phyloP scores from a whole-genome alignment of 2,797 vertebrate genomes.

The Acestrorhynchus altus region DNA sequence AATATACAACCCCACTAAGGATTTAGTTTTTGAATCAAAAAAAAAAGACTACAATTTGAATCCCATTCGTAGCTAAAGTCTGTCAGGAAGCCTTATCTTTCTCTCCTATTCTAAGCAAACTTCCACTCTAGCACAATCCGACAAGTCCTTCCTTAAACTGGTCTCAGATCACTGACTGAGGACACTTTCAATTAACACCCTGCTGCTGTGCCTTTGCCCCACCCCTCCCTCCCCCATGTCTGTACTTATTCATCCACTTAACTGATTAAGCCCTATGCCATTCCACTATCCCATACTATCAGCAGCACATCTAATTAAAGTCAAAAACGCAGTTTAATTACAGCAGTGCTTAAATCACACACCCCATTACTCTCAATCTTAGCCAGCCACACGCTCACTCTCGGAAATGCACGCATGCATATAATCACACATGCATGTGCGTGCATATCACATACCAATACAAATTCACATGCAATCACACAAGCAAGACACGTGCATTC shows the following conservation, averaged over 20 bases:
- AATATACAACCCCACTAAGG: no score
- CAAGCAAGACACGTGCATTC: not conserved
- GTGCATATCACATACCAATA: not conserved
- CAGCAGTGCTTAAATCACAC: slow-evolving; percentile 61
- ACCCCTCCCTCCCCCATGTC: slow-evolving; percentile 18
- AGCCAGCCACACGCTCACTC: not conserved
- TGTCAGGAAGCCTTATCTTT: slow-evolving; percentile 12
- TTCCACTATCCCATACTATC: slow-evolving; percentile 59
- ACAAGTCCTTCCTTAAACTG: slow-evolving; percentile 10
- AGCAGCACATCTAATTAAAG: slow-evolving; percentile 68
- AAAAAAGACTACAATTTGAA: slow-evolving; percentile 6
- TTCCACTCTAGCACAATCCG: not conserved
- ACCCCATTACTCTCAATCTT: slow-evolving; percentile 13
- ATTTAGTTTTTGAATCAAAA: no score
- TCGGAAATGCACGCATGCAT: not conserved
- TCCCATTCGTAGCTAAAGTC: not conserved
- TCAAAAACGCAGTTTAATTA: slow-evolving; percentile 67
- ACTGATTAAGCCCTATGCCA: slow-evolving; percentile 57
- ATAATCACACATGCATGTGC: not conserved
- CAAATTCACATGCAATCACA: not conserved
- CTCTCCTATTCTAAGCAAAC: not conserved
- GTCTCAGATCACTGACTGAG: slow-evolving; percentile 26
- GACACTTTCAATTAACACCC: slow-evolving; percentile 48
- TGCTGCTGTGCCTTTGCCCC: slow-evolving; percentile 24
- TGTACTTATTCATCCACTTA: slow-evolving; percentile 51